phyloP scores from a whole-genome alignment of 1,140 invertebrate genomes.

The Oscheius sp. region DNA sequence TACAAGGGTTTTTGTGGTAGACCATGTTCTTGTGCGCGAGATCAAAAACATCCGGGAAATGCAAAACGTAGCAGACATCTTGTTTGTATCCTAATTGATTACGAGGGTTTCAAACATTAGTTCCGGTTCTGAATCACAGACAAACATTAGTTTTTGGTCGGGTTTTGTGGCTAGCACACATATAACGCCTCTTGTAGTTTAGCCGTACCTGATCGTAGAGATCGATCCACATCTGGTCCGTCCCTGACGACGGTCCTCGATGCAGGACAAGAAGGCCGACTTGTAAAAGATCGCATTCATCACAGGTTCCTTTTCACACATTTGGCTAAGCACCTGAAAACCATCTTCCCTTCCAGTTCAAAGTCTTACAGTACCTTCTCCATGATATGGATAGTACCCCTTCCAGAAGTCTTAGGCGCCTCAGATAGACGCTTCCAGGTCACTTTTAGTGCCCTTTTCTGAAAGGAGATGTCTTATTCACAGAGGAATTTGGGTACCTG shows the following conservation, averaged over 20 bases:
- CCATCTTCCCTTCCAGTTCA: too few relatives aligned
- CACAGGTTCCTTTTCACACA: slow-evolving; percentile 44
- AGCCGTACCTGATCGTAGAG: slow-evolving; percentile 35
- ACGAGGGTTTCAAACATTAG: too few relatives aligned
- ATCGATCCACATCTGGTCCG: slow-evolving; percentile 38
- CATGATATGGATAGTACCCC: slow-evolving; percentile 58
- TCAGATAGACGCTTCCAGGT: slow-evolving; percentile 56
- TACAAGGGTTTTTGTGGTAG: too few relatives aligned
- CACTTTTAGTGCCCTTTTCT: slow-evolving; percentile 55
- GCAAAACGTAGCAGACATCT: too few relatives aligned
- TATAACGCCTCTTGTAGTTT: too few relatives aligned
- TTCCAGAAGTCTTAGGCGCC: slow-evolving; percentile 56
- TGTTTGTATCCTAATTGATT: too few relatives aligned
- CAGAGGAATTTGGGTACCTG: neutral
- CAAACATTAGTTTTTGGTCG: too few relatives aligned
- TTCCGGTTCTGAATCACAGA: too few relatives aligned
- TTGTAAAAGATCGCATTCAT: slow-evolving; percentile 55
- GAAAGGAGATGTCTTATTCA: slow-evolving; percentile 21
- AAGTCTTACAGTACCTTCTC: too few relatives aligned
- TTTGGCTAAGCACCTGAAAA: slow-evolving; percentile 47
- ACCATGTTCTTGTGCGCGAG: too few relatives aligned
- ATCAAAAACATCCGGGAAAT: too few relatives aligned
- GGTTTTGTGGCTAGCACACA: too few relatives aligned
- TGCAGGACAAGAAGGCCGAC: slow-evolving; percentile 51
- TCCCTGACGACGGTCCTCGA: slow-evolving; percentile 46